These are phyloP conservation scores for Benthosema pterotum DNA, from an alignment of 2,797 vertebrate species.

Conservation along the genomic window DNA sequence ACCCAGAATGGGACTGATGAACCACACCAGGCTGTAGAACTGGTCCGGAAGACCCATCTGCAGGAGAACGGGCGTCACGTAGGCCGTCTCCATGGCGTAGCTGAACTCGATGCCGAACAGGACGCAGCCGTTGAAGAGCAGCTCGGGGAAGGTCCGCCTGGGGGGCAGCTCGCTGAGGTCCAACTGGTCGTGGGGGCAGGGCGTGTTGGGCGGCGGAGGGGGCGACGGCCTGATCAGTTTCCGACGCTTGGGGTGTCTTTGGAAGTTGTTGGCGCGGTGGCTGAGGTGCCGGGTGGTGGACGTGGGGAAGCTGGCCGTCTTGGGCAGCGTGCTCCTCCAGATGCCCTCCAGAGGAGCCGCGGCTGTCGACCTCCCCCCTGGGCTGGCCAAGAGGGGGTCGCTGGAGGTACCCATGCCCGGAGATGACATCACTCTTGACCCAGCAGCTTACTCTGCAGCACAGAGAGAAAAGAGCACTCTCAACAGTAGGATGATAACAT, in stretches of 20 bases:
- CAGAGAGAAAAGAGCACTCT: conserved; percentile 10
- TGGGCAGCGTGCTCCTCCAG: conserved; percentile 82
- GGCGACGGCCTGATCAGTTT: conserved; percentile 92
- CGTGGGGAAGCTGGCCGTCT: conserved; percentile 82
- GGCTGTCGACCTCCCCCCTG: conserved; percentile 75
- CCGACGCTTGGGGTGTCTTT: conserved; percentile 91
- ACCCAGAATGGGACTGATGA: conserved; percentile 98
- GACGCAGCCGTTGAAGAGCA: conserved; percentile 93
- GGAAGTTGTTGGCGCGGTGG: conserved; percentile 98
- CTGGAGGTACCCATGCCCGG: conserved; percentile 83
- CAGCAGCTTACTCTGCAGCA: conserved; percentile 56
- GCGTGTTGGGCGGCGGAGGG: conserved; percentile 93
- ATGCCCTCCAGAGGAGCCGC: conserved; percentile 70
- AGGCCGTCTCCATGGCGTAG: conserved; percentile 98
- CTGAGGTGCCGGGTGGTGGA: conserved; percentile 90
- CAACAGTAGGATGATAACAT: conserved; percentile 7
- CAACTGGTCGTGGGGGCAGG: conserved; percentile 89
- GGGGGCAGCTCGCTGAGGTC: conserved; percentile 89
- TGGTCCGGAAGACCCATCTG: conserved; percentile 97
- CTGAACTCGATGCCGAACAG: conserved; percentile 98
- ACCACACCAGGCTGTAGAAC: conserved; percentile 98
- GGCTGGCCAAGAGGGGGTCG: conserved; percentile 82
- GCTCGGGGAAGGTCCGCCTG: conserved; percentile 89
- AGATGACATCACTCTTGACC: conserved; percentile 80
- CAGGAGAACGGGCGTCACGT: conserved; percentile 94